A percentile compares a stretch with the other conserved stretches of the same genome.
These are phyloP conservation scores for Pentalonia nigronervosa DNA, from an alignment of 1,140 invertebrate species.

Conservation along the genomic window DNA sequence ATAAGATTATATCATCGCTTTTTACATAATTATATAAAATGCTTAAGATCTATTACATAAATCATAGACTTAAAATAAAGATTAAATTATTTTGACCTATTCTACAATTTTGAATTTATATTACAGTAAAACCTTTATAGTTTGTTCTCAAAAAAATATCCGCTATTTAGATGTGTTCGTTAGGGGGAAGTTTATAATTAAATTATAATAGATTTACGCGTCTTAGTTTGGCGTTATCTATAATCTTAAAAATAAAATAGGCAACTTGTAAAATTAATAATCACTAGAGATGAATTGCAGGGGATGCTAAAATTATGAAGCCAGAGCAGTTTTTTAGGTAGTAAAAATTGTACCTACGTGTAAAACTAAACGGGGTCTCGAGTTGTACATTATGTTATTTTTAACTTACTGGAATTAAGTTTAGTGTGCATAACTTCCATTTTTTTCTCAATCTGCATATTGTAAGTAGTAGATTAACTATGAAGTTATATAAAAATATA, in stretches of 20 bases:
- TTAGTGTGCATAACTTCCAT: no score
- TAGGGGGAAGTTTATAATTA: no score
- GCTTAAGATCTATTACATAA: no score
- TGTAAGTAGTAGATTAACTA: background rate
- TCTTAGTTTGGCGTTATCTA: no score
- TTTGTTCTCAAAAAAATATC: background rate
- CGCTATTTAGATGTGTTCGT: background rate
- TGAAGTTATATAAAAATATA: background rate
- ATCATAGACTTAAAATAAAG: no score
- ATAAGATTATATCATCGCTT: no score
- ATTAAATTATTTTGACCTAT: no score
- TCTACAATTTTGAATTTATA: no score
- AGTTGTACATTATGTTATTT: background rate
- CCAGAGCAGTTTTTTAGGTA: background rate
- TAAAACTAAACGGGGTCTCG: no score
- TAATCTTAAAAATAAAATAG: background rate
- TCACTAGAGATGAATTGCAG: background rate
- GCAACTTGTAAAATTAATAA: background rate
- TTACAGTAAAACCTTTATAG: background rate
- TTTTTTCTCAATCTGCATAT: background rate
- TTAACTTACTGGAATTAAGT: background rate
- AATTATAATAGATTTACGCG: no score
- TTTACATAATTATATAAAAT: no score
- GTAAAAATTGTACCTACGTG: background rate
- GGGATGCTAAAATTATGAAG: background rate